Conservation (phyloP, 2,888 invertebrate species). For the Globia sparganii region DNA sequence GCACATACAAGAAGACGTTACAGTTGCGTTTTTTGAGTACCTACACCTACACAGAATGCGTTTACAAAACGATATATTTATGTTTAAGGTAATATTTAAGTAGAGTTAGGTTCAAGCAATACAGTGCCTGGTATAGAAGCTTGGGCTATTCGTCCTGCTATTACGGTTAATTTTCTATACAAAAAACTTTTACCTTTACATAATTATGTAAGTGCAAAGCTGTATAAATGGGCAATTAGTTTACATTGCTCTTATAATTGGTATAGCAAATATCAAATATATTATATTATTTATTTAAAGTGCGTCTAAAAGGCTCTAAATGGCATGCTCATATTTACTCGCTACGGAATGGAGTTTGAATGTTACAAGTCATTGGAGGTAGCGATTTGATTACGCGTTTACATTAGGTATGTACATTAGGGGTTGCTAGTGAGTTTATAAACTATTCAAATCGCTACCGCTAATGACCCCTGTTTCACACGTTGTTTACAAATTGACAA, state of each 20-base stretch:
- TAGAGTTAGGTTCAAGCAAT: neutral
- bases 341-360: constrained; percentile 20
- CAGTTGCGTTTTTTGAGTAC: neutral
- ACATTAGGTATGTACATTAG: too few relatives aligned
- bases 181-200: neutral
- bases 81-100: neutral
- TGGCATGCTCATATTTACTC: constrained; percentile 41
- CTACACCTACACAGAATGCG: neutral
- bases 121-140: neutral
- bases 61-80: neutral
- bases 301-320: constrained; percentile 39
- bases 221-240: neutral
- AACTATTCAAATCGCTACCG: too few relatives aligned
- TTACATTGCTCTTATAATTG: neutral
- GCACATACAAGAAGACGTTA: neutral
- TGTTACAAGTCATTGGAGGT: neutral
- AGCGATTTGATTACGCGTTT: neutral
- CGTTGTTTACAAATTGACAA: neutral
- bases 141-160: neutral
- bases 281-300: constrained; percentile 40
- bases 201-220: neutral
- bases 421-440: too few relatives aligned
- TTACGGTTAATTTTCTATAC: too few relatives aligned
- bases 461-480: neutral
- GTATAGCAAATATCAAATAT: constrained; percentile 19